These are phyloP conservation scores for Hyla sarda DNA, from an alignment of 2,113 vertebrate species.

Conservation along the genomic window DNA sequence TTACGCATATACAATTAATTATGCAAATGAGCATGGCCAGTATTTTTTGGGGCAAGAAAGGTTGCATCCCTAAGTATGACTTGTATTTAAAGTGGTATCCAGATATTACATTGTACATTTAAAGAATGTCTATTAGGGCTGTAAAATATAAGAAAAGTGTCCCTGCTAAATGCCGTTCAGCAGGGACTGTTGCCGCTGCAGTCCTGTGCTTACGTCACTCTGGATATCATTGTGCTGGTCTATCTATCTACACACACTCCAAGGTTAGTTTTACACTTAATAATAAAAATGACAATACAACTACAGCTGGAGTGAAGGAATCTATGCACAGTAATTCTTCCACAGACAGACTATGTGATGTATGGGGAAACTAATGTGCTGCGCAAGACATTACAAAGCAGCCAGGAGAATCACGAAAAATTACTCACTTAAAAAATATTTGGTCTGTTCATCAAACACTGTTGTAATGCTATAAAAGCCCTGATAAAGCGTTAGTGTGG, in stretches of 20 bases:
- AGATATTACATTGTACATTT: no score
- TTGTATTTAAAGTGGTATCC: no score
- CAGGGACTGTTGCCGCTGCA: no score
- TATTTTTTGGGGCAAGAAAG: no score
- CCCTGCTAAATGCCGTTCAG: no score
- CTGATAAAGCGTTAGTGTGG: slow-evolving; percentile 44
- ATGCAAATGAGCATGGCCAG: no score
- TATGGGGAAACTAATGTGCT: slow-evolving; percentile 18
- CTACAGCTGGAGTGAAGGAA: neutral
- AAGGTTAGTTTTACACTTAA: neutral
- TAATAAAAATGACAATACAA: neutral
- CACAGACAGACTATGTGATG: neutral
- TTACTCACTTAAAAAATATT: slow-evolving; percentile 46
- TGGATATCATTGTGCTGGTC: neutral
- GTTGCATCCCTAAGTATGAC: no score
- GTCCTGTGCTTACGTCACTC: no score
- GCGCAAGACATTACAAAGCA: neutral
- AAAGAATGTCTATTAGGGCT: no score
- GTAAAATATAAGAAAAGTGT: no score
- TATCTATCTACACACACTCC: neutral
- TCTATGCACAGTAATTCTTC: no score
- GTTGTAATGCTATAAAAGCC: slow-evolving; percentile 49
- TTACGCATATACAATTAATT: no score
- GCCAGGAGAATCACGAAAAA: slow-evolving; percentile 33
- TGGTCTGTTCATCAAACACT: slow-evolving; percentile 45